Evolutionary conservation across 1,140 invertebrate genomes (phyloP).

Genomic region (Diploscapter pachys): DNA sequence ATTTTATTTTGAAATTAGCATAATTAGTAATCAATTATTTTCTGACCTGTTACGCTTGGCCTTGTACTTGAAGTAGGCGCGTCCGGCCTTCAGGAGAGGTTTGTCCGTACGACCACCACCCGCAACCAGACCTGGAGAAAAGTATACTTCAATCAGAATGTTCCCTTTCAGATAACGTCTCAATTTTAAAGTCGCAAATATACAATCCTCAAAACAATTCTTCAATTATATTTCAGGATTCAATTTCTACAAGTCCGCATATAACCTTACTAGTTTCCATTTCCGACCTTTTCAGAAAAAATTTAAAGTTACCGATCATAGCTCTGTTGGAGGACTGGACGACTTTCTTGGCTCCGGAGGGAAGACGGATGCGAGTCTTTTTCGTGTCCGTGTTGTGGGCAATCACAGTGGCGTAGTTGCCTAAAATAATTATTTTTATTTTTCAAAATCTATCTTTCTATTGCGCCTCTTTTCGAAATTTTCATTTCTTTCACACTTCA

Average conservation of each 20-base stretch:
- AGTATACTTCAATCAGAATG: neutral
- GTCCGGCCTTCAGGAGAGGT: slow-evolving; percentile 94
- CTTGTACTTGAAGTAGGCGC: slow-evolving; percentile 99
- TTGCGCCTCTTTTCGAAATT: no score
- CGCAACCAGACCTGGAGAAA: slow-evolving; percentile 79
- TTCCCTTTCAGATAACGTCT: neutral
- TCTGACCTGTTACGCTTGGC: slow-evolving; percentile 80
- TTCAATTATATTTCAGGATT: neutral
- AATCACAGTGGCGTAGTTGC: slow-evolving; percentile 94
- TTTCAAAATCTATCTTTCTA: neutral
- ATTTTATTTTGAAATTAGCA: no score
- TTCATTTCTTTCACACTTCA: no score
- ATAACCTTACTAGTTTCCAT: neutral
- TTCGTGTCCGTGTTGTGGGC: slow-evolving; percentile 95
- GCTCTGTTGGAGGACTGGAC: slow-evolving; percentile 93
- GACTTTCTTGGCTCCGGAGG: slow-evolving; percentile 96
- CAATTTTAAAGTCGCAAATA: neutral
- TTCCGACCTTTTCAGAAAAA: neutral
- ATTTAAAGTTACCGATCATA: slow-evolving; percentile 83
- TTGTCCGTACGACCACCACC: slow-evolving; percentile 99
- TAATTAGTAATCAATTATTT: no score
- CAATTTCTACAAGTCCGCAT: neutral
- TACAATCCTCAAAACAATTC: neutral
- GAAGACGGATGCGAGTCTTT: slow-evolving; percentile 88
- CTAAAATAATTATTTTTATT: slow-evolving; percentile 25